A percentile compares a stretch with the other conserved stretches of the same genome.
phyloP scores from a whole-genome alignment of 2,888 invertebrate genomes.

The Deilephila elpenor region DNA sequence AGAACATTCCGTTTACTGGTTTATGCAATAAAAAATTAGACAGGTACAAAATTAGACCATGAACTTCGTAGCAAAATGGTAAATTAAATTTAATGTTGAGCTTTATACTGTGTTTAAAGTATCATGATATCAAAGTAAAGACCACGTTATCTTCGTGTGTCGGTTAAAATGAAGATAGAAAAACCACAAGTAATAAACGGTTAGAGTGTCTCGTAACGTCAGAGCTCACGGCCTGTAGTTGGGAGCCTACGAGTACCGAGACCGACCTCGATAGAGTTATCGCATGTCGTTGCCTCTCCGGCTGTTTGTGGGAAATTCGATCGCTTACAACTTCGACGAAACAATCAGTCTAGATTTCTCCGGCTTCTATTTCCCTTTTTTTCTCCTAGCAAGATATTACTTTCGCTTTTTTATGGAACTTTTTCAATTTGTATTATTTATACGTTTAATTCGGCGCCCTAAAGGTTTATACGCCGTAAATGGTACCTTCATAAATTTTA shows the following conservation, averaged over 20 bases:
- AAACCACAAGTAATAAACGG: neutral
- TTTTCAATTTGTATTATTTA: constrained; percentile 34
- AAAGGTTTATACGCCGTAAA: constrained; percentile 32
- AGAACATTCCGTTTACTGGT: too few relatives aligned
- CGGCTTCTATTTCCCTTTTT: constrained; percentile 27
- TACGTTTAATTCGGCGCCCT: constrained; percentile 27
- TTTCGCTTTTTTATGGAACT: constrained; percentile 20
- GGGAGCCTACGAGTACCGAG: neutral
- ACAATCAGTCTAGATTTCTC: constrained; percentile 35
- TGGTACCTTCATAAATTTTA: constrained; percentile 33
- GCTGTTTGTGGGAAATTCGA: constrained; percentile 44
- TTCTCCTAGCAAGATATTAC: constrained; percentile 20
- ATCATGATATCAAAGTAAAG: neutral
- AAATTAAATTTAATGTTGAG: too few relatives aligned
- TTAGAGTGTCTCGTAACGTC: neutral
- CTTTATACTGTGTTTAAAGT: too few relatives aligned
- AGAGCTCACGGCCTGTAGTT: neutral
- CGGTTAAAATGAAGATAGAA: neutral
- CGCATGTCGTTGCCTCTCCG: constrained; percentile 34
- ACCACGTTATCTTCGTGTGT: neutral
- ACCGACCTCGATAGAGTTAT: constrained; percentile 32
- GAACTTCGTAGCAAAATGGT: too few relatives aligned
- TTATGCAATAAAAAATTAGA: too few relatives aligned
- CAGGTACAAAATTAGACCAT: too few relatives aligned
- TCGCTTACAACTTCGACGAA: constrained; percentile 32